Evolutionary conservation across 2,797 vertebrate genomes (phyloP).

Genomic region (Helicolenus hilgendorfi): DNA sequence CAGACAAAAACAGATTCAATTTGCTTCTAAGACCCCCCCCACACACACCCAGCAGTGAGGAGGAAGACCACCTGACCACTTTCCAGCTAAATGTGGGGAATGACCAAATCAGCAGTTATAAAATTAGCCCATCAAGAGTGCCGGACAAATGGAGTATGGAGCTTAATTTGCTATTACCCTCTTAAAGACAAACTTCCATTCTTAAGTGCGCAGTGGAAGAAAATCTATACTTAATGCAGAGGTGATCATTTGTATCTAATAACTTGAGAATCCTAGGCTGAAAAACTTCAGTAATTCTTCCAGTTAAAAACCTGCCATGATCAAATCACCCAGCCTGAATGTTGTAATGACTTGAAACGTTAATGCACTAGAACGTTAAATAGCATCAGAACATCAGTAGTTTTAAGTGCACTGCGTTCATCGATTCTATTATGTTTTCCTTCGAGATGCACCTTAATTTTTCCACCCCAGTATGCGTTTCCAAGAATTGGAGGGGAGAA

Average conservation of each 20-base stretch:
- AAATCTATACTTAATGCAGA: constrained; percentile 95
- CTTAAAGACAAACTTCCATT: constrained; percentile 94
- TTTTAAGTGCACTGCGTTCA: constrained; percentile 92
- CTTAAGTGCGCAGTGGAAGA: constrained; percentile 92
- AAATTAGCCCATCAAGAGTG: constrained; percentile 94
- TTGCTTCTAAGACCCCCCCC: constrained; percentile 76
- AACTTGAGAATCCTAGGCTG: constrained; percentile 91
- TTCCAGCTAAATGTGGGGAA: constrained; percentile 91
- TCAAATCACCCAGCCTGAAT: constrained; percentile 91
- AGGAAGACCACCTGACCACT: constrained; percentile 91
- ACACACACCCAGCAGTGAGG: constrained; percentile 70
- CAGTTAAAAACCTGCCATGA: constrained; percentile 93
- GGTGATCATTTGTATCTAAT: constrained; percentile 94
- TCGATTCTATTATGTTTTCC: constrained; percentile 93
- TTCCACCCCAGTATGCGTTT: constrained; percentile 90
- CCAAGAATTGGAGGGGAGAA: constrained; percentile 80
- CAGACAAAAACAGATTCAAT: constrained; percentile 72
- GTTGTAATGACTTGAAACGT: constrained; percentile 93
- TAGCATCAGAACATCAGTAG: constrained; percentile 92
- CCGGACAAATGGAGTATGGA: constrained; percentile 93
- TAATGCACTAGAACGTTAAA: constrained; percentile 94
- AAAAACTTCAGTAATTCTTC: constrained; percentile 93
- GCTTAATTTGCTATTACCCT: constrained; percentile 94
- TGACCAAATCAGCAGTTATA: constrained; percentile 94
- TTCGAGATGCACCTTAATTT: constrained; percentile 92